A percentile compares a stretch with the other conserved stretches of the same genome.
Evolutionary conservation across 2,888 invertebrate genomes (phyloP).

Genomic region (Clistopyga incitator): DNA sequence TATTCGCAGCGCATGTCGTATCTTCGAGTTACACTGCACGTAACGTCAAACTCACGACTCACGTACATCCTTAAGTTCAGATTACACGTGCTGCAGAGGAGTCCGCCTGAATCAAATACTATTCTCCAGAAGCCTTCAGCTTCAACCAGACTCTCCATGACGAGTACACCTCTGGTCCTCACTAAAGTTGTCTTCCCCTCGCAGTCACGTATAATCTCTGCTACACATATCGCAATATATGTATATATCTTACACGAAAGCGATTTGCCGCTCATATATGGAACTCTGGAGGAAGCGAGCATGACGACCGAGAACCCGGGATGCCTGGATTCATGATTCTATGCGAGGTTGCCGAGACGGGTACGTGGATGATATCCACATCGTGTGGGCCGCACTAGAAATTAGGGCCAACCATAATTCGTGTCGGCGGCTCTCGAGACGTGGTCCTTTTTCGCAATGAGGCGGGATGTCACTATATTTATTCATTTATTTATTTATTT

Average conservation of each 20-base stretch:
- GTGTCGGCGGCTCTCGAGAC: slow-evolving; percentile 54
- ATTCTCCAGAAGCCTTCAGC: slow-evolving; percentile 45
- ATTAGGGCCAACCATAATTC: slow-evolving; percentile 61
- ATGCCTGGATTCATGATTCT: slow-evolving; percentile 43
- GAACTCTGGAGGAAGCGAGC: slow-evolving; percentile 55
- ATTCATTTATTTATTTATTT: too few species aligned
- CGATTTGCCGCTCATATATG: slow-evolving; percentile 20
- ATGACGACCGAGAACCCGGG: slow-evolving; percentile 24
- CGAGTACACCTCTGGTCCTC: slow-evolving; percentile 32
- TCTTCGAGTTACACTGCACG: slow-evolving; percentile 20
- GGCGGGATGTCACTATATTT: background rate
- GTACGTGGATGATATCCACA: slow-evolving; percentile 37
- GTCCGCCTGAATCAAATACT: slow-evolving; percentile 51
- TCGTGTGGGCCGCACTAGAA: slow-evolving; percentile 58
- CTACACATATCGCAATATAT: slow-evolving; percentile 20
- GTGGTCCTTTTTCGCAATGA: slow-evolving; percentile 60
- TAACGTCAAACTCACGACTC: slow-evolving; percentile 59
- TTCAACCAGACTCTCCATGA: slow-evolving; percentile 33
- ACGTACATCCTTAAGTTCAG: slow-evolving; percentile 61
- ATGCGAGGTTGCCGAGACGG: slow-evolving; percentile 25
- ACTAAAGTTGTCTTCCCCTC: slow-evolving; percentile 40
- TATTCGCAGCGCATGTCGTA: slow-evolving; percentile 22
- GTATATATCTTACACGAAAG: slow-evolving; percentile 7
- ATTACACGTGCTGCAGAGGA: slow-evolving; percentile 59
- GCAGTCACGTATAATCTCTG: slow-evolving; percentile 43